phyloP scores from a whole-genome alignment of 1,140 invertebrate species.

The Neelides sp. region DNA sequence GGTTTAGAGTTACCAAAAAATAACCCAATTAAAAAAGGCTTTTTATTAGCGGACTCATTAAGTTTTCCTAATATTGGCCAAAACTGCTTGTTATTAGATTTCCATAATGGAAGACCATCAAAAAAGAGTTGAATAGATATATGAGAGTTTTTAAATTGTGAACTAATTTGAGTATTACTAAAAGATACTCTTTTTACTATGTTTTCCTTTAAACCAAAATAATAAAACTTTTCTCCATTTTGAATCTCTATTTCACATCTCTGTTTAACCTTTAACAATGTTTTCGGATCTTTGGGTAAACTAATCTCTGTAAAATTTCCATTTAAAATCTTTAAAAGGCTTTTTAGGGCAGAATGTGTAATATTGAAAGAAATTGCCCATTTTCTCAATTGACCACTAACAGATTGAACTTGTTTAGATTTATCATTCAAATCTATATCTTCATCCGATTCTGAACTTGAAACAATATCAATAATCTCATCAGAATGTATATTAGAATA shows the following conservation, averaged over 20 bases:
- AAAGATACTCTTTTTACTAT: neutral
- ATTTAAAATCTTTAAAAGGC: too few species aligned
- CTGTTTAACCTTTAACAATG: too few species aligned
- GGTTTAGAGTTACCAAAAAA: constrained; percentile 34
- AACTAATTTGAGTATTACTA: neutral
- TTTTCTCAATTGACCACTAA: too few species aligned
- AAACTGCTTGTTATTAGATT: constrained; percentile 20
- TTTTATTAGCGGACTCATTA: constrained; percentile 13
- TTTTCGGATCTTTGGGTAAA: too few species aligned
- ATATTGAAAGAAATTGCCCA: too few species aligned
- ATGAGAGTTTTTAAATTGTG: neutral
- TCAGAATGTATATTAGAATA: too few species aligned
- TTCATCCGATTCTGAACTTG: too few species aligned
- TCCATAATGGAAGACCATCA: constrained; percentile 29
- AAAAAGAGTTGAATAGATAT: neutral
- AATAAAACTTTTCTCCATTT: neutral
- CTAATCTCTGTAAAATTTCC: too few species aligned
- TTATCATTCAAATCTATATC: too few species aligned
- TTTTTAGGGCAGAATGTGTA: too few species aligned
- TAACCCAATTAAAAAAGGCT: constrained; percentile 30
- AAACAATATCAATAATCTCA: too few species aligned
- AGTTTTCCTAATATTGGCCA: constrained; percentile 33
- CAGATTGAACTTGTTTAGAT: too few species aligned
- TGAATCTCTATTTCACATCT: neutral
- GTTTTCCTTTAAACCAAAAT: neutral